Percentiles rank a stretch among this genome's conserved stretches.
These are phyloP conservation scores for Catharus minimus DNA, from an alignment of 2,113 vertebrate genomes.

Conservation along the genomic window DNA sequence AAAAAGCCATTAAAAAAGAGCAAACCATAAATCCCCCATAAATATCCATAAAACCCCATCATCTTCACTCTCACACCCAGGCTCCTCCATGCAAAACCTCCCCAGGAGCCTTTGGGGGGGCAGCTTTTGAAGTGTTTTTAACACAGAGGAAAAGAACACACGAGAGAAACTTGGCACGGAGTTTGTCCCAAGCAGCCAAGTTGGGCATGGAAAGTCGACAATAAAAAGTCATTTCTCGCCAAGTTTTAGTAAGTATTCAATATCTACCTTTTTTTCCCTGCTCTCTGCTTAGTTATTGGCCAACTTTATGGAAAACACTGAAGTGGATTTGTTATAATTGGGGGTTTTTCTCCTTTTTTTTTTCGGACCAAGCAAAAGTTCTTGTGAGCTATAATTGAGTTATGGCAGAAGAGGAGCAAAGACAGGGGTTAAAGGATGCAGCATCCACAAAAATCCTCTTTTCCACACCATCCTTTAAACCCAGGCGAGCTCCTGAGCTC, in stretches of 20 bases:
- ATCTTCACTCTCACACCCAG: neutral
- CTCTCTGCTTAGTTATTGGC: constrained; percentile 12
- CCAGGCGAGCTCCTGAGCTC: neutral
- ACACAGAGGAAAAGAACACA: neutral
- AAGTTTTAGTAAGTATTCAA: constrained; percentile 26
- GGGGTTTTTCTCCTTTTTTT: neutral
- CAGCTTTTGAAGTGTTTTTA: neutral
- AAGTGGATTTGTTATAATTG: constrained; percentile 38
- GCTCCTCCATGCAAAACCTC: neutral
- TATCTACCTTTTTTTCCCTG: neutral
- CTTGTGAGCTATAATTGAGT: constrained; percentile 19
- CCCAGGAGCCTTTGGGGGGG: neutral
- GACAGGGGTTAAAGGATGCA: neutral
- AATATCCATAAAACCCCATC: neutral
- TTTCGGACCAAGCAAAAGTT: neutral
- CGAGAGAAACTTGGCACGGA: neutral
- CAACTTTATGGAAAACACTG: constrained; percentile 47
- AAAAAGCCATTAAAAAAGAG: no score
- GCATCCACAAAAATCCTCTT: neutral
- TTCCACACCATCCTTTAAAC: neutral
- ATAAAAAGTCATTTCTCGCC: constrained; percentile 30
- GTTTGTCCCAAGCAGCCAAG: neutral
- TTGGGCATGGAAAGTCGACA: constrained; percentile 19
- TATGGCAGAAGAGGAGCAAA: neutral
- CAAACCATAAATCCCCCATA: neutral